Evolutionary conservation across 2,797 vertebrate species (phyloP), one percentile per base, ranked within the genome.

Genomic region (Sphenodon punctatus): DNA sequence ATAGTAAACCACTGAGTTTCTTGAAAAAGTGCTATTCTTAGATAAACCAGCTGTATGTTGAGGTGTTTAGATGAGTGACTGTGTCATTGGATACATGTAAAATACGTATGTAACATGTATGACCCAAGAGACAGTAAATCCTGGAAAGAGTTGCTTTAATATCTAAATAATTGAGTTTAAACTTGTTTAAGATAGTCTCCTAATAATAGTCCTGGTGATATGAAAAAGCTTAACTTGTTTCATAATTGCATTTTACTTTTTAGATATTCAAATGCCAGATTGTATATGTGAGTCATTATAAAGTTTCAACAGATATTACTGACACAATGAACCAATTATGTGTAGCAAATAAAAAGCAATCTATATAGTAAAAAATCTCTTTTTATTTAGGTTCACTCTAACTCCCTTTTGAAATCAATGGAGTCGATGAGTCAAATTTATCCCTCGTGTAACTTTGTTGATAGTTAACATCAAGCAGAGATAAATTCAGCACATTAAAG

Each of bases 221-320:
- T 84, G 67, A 22, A 34, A 5, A 0, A 1, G 3, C 2, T 12
- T 68, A 2, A 6, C 58, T 43, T 1, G 3, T 80, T 78, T 84
- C 84, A 86, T 30, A 34, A 75, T 49, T 82, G 63, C 69, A 7
- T 78, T 84, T 87, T 84, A n/a, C 49, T 87, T 81, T n/a, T 17
- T 64, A 65, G 36, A 39, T 11, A 58, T 46, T 58, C 30, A 17
- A 23, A 27, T 34, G 20, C 22, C 38, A 51, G 55, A 27, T 22
- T 27, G 10, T 75, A 56, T 34, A 34, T 63, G 41, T 39, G 14
- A 64, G 6, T 6, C 70, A 48, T 25, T 25, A 14, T 22, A 63
- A 53, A 71, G 55, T 64, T 59, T 60, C 14, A 64, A 13, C 75
- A 58, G 8, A 17, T 71, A 19, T 14, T 60, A 4, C 4, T 25